Conservation (phyloP, 2,888 invertebrate species). For the Cryptocephalus primarius region DNA sequence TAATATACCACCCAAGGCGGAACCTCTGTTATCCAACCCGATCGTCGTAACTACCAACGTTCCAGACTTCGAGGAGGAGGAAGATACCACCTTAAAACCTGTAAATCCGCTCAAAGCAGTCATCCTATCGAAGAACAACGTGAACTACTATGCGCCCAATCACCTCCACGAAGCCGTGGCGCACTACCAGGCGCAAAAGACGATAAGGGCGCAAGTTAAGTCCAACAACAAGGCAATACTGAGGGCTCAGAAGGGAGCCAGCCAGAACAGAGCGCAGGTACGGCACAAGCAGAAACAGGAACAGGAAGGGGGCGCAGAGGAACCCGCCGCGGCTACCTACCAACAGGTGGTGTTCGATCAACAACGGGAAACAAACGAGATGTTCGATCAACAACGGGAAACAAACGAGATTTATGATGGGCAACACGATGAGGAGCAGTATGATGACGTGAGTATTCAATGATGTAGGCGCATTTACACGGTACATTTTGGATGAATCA, state of each 20-base stretch:
- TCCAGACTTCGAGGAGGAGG: too few species aligned
- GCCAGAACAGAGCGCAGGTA: neutral
- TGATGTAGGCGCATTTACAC: too few species aligned
- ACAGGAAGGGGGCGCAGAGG: conserved; percentile 3
- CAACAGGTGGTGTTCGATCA: conserved; percentile 9
- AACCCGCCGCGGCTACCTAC: conserved; percentile 5
- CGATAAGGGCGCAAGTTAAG: conserved; percentile 7
- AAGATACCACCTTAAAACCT: neutral
- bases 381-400: conserved; percentile 5
- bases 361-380: conserved; percentile 2
- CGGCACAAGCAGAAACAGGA: neutral
- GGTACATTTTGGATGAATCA: too few species aligned
- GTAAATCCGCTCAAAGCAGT: neutral
- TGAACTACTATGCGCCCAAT: conserved; percentile 14
- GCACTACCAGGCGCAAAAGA: conserved; percentile 9
- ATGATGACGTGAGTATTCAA: conserved; percentile 13
- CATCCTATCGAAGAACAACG: neutral
- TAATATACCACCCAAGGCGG: too few species aligned
- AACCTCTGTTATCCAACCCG: too few species aligned
- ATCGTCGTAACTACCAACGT: too few species aligned
- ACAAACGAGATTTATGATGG: conserved; percentile 1
- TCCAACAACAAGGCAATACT: conserved; percentile 10
- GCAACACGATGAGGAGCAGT: conserved; percentile 3
- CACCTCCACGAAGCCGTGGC: conserved; percentile 10
- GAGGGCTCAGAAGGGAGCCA: neutral